A percentile compares a stretch with the other conserved stretches of the same genome.
phyloP scores from a whole-genome alignment of 2,113 vertebrate genomes.

The Aspiorhynchus laticeps region DNA sequence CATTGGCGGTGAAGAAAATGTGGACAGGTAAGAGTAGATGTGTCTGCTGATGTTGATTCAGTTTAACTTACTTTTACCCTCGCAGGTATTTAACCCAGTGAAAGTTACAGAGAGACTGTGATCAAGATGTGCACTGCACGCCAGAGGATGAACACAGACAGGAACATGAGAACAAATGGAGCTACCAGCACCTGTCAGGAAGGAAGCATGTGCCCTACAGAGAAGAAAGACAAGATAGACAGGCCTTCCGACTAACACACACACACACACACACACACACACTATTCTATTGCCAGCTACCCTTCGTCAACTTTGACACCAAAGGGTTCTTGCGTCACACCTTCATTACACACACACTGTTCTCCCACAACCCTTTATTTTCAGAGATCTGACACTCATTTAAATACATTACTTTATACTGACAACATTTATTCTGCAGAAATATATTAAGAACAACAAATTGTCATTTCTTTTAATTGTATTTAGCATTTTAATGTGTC shows the following conservation, averaged over 20 bases:
- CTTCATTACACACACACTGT: neutral
- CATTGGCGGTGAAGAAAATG: constrained; percentile 29
- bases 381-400: constrained; percentile 23
- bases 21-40: constrained; percentile 53
- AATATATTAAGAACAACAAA: neutral
- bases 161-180: constrained; percentile 58
- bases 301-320: constrained; percentile 30
- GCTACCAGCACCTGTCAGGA: constrained; percentile 68
- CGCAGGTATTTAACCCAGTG: constrained; percentile 54
- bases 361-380: constrained; percentile 11
- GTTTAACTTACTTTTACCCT: constrained; percentile 68
- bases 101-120: constrained; percentile 52
- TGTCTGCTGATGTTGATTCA: constrained; percentile 67
- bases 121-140: constrained; percentile 40
- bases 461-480: neutral
- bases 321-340: constrained; percentile 39
- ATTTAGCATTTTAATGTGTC: neutral
- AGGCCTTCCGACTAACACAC: constrained; percentile 53
- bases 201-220: constrained; percentile 58
- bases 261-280: constrained; percentile 26
- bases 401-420: neutral
- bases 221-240: constrained; percentile 57
- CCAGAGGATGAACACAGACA: constrained; percentile 54
- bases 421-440: constrained; percentile 4
- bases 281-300: neutral